Conservation (phyloP, 2,797 vertebrate genomes). For the Gymnoscopelus braueri region DNA sequence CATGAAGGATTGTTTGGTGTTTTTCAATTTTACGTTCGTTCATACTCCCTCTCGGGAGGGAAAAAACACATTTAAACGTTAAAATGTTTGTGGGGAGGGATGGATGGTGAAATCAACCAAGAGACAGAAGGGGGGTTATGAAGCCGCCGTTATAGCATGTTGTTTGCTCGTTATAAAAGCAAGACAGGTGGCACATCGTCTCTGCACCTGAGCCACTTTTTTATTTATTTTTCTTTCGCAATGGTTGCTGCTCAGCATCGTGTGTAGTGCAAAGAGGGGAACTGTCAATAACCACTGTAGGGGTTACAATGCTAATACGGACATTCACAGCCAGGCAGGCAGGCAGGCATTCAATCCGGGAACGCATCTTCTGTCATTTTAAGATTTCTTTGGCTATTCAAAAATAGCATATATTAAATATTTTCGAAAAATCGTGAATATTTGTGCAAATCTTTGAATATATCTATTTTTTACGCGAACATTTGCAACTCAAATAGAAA, state of each 20-base stretch:
- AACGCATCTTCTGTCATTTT: no score
- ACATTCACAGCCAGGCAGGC: no score
- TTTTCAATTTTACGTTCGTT: conserved; percentile 42
- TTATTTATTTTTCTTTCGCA: neutral
- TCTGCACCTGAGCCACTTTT: conserved; percentile 31
- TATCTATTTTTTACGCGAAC: no score
- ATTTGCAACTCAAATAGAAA: no score
- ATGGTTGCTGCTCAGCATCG: neutral
- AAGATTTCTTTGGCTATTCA: no score
- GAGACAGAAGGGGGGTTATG: conserved; percentile 32
- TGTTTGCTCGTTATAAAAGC: conserved; percentile 44
- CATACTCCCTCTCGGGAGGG: no score
- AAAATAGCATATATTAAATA: no score
- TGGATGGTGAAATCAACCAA: conserved; percentile 33
- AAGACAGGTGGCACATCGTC: conserved; percentile 33
- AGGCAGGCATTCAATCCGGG: no score
- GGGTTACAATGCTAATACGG: conserved; percentile 12
- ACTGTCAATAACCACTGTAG: conserved; percentile 16
- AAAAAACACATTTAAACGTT: no score
- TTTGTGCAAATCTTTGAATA: no score
- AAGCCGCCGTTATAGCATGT: conserved; percentile 8
- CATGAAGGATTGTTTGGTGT: conserved; percentile 31
- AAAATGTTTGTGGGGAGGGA: conserved; percentile 21
- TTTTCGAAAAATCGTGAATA: no score
- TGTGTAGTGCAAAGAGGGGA: neutral